Percentiles rank a stretch among this genome's conserved stretches.
Conservation (phyloP, 2,888 invertebrate genomes). For the Netelia melanura region DNA sequence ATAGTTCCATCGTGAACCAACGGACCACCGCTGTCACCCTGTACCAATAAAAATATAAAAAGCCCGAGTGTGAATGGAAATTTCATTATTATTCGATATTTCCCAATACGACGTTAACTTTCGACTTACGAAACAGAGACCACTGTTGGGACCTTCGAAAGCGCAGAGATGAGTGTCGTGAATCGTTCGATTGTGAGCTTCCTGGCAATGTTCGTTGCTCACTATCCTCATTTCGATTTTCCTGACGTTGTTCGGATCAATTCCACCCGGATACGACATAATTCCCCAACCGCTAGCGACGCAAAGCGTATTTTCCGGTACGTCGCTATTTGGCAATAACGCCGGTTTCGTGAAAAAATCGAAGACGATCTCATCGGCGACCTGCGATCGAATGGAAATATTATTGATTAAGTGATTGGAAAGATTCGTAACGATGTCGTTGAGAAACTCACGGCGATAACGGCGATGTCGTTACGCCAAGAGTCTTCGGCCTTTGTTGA, state of each 20-base stretch:
- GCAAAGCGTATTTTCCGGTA: constrained; percentile 10
- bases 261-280: constrained; percentile 36
- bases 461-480: constrained; percentile 68
- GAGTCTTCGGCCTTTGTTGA: constrained; percentile 39
- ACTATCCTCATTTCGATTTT: constrained; percentile 34
- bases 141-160: constrained; percentile 4
- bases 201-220: constrained; percentile 29
- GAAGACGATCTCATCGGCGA: constrained; percentile 61
- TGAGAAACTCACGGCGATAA: constrained; percentile 63
- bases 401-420: neutral
- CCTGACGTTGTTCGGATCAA: constrained; percentile 36
- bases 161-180: constrained; percentile 44
- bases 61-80: neutral
- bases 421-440: neutral
- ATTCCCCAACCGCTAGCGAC: constrained; percentile 57
- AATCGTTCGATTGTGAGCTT: neutral
- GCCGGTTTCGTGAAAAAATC: constrained; percentile 54
- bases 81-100: neutral
- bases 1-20: constrained; percentile 50
- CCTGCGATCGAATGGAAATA: constrained; percentile 33
- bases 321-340: constrained; percentile 38
- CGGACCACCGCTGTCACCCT: constrained; percentile 69
- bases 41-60: constrained; percentile 5
- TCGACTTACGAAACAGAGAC: constrained; percentile 55
- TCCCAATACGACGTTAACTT: neutral